These are phyloP conservation scores for Eristalis pertinax DNA, from an alignment of 2,888 invertebrate genomes.

Conservation along the genomic window DNA sequence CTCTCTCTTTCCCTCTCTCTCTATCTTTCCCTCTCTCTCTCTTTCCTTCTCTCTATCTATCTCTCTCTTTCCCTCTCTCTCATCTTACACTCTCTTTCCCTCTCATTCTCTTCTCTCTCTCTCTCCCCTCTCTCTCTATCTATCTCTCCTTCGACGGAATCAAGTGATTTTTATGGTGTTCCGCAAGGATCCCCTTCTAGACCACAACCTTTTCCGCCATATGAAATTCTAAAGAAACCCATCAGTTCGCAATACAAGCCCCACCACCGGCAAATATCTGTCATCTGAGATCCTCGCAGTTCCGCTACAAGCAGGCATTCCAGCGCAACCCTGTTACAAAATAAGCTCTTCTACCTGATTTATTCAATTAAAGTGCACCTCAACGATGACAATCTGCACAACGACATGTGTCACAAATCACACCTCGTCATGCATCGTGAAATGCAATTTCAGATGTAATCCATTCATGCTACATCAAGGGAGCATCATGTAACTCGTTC, in stretches of 20 bases:
- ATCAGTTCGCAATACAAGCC: neutral
- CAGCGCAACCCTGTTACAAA: neutral
- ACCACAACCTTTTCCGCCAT: neutral
- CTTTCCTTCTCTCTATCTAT: too few relatives aligned
- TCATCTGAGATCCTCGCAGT: neutral
- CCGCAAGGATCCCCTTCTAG: neutral
- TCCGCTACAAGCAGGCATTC: neutral
- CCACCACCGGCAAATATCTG: neutral
- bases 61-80: too few relatives aligned
- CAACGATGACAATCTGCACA: neutral
- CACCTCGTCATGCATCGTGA: neutral
- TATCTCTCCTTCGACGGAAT: neutral
- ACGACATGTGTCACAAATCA: neutral
- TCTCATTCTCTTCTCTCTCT: neutral
- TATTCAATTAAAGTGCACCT: neutral
- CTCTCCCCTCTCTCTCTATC: neutral
- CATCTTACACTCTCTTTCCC: too few relatives aligned
- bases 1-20: neutral
- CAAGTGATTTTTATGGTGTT: neutral
- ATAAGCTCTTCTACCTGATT: neutral
- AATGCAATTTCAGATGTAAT: neutral
- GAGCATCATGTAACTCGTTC: slow-evolving; percentile 18
- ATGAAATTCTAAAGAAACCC: neutral
- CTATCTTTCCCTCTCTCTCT: neutral
- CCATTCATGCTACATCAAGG: neutral